Evolutionary conservation across 1,140 invertebrate species (phyloP).

Genomic region (Nasonia longicornis): DNA sequence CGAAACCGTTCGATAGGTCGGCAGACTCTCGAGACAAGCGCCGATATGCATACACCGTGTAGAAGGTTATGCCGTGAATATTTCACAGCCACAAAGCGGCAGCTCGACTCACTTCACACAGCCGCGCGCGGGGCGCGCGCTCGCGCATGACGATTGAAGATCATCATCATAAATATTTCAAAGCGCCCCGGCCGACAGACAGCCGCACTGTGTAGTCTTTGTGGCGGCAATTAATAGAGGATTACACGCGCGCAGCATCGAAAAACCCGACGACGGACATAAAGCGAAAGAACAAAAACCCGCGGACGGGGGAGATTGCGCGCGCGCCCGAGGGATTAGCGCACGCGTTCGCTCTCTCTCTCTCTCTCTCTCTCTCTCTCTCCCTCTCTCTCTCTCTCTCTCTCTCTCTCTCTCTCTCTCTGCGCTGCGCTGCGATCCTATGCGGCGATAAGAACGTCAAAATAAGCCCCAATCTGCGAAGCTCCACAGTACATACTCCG

Average conservation of each 20-base stretch:
- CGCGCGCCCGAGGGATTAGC: constrained; percentile 58
- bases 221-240: constrained; percentile 68
- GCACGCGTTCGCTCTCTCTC: constrained; percentile 43
- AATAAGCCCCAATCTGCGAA: constrained; percentile 51
- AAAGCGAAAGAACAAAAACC: constrained; percentile 18
- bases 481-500: background rate
- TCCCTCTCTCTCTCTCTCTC: background rate
- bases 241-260: constrained; percentile 57
- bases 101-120: background rate
- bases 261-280: constrained; percentile 44
- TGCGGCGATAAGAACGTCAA: constrained; percentile 63
- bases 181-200: constrained; percentile 6
- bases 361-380: background rate
- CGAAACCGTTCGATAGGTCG: too few species aligned
- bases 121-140: background rate
- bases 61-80: constrained; percentile 1
- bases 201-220: constrained; percentile 51
- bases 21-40: background rate
- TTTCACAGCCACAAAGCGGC: constrained; percentile 24
- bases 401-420: background rate
- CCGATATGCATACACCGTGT: background rate
- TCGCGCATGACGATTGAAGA: constrained; percentile 40
- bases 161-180: constrained; percentile 48
- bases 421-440: constrained; percentile 51
- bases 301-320: constrained; percentile 2